Conservation (phyloP, 2,888 invertebrate genomes). For the Leucania comma region DNA sequence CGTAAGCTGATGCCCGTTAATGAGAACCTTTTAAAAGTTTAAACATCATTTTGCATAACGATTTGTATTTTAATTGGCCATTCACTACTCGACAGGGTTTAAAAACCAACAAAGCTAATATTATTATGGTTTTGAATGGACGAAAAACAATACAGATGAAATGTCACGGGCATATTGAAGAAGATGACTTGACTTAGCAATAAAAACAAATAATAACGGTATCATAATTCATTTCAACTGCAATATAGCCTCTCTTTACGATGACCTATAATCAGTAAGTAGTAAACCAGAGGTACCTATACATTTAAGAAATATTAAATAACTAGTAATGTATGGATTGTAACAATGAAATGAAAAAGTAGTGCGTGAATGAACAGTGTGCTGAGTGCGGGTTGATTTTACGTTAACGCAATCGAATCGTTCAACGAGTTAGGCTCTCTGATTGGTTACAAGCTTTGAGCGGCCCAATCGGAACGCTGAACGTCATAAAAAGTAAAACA, state of each 20-base stretch:
- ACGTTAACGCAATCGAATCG: too few relatives aligned
- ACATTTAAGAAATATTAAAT: not conserved
- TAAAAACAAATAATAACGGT: slow-evolving; percentile 28
- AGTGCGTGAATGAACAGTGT: not conserved
- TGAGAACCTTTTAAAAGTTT: slow-evolving; percentile 33
- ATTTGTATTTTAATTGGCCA: slow-evolving; percentile 44
- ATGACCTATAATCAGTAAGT: slow-evolving; percentile 3
- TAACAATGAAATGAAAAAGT: not conserved
- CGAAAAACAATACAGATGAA: slow-evolving; percentile 40
- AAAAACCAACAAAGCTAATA: slow-evolving; percentile 42
- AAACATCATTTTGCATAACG: slow-evolving; percentile 52
- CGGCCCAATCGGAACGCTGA: too few relatives aligned
- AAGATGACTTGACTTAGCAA: slow-evolving; percentile 17
- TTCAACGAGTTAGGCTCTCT: too few relatives aligned
- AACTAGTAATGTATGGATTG: not conserved
- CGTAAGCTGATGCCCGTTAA: slow-evolving; percentile 31
- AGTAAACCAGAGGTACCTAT: not conserved
- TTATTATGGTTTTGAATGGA: slow-evolving; percentile 12
- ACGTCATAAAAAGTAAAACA: too few relatives aligned
- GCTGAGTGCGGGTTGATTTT: too few relatives aligned
- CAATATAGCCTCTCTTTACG: not conserved
- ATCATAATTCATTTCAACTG: not conserved
- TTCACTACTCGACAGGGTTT: slow-evolving; percentile 40
- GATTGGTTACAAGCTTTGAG: too few relatives aligned
- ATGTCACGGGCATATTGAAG: slow-evolving; percentile 43